Conservation (phyloP, 2,888 invertebrate genomes). For the Melinaea menophilus region DNA sequence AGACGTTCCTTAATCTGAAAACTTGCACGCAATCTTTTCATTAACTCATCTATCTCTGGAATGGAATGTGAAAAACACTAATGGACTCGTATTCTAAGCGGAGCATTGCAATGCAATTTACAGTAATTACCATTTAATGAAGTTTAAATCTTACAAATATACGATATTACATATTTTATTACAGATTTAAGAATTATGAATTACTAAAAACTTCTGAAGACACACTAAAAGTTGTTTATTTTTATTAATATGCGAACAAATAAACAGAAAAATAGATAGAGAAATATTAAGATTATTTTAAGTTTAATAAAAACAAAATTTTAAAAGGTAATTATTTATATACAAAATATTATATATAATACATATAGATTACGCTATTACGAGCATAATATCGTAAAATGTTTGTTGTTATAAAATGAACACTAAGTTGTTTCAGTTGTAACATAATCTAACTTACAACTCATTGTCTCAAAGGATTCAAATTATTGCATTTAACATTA, state of each 20-base stretch:
- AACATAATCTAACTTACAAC: background rate
- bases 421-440: background rate
- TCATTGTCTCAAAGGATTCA: conserved; percentile 5
- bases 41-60: conserved; percentile 24
- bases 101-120: conserved; percentile 1
- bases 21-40: conserved; percentile 30
- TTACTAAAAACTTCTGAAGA: too few species aligned
- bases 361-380: too few species aligned
- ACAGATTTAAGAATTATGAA: too few species aligned
- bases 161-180: background rate
- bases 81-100: conserved; percentile 13
- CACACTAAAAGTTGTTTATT: too few species aligned
- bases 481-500: conserved; percentile 1
- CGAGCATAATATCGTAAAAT: too few species aligned
- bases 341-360: too few species aligned
- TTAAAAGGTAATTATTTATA: too few species aligned
- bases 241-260: too few species aligned
- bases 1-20: background rate
- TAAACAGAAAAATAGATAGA: too few species aligned
- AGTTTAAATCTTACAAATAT: background rate
- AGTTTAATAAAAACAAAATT: too few species aligned
- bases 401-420: background rate
- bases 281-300: too few species aligned
- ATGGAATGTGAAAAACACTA: conserved; percentile 18
- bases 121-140: background rate